Evolutionary conservation across 2,797 vertebrate species (phyloP).

Genomic region (Enteromius afrohamiltoni): DNA sequence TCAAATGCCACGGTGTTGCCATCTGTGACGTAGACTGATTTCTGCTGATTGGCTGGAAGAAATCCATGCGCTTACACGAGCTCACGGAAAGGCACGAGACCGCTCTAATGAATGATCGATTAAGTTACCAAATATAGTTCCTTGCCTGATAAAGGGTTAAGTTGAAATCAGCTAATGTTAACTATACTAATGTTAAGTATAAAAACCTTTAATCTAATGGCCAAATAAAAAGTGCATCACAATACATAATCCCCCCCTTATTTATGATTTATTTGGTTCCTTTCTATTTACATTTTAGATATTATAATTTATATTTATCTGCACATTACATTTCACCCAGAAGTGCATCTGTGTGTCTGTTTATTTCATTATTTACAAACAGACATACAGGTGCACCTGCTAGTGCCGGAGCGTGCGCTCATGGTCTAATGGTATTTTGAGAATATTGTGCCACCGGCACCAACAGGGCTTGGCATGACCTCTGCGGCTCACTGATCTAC

Average conservation of each 20-base stretch:
- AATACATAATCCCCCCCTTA: neutral
- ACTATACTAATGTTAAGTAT: neutral
- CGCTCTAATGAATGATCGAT: too few species aligned
- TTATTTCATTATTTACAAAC: slow-evolving; percentile 7
- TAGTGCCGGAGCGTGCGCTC: neutral
- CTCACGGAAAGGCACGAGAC: too few species aligned
- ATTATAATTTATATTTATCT: neutral
- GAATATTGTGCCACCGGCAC: slow-evolving; percentile 25
- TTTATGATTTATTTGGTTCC: neutral
- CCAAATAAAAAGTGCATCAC: neutral
- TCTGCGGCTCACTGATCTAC: slow-evolving; percentile 42
- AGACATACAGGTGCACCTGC: neutral
- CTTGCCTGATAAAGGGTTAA: too few species aligned
- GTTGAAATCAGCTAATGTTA: too few species aligned
- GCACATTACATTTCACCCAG: neutral
- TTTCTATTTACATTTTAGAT: slow-evolving; percentile 12
- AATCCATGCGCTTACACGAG: too few species aligned
- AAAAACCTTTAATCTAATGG: neutral
- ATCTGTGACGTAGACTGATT: too few species aligned
- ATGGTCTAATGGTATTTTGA: slow-evolving; percentile 21
- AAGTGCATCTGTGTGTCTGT: slow-evolving; percentile 9
- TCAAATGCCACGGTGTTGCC: too few species aligned
- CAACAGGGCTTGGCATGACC: slow-evolving; percentile 40
- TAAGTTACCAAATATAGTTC: too few species aligned
- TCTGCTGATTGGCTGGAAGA: too few species aligned